A percentile compares a stretch with the other conserved stretches of the same genome.
These are phyloP conservation scores for Eurypyga helias DNA, from an alignment of 2,113 vertebrate genomes.

Conservation along the genomic window DNA sequence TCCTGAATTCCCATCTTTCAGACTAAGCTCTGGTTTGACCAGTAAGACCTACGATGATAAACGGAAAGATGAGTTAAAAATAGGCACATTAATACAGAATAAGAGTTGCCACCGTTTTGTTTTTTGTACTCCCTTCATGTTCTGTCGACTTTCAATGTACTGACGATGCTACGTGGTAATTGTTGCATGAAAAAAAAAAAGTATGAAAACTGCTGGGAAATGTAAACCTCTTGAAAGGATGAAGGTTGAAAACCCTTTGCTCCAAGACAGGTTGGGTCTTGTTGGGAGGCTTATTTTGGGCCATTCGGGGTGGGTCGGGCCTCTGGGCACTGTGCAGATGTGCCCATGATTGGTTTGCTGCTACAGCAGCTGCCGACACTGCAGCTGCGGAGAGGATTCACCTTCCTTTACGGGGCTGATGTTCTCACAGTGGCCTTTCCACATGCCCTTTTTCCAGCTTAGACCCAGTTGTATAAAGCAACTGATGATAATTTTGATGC, in stretches of 20 bases:
- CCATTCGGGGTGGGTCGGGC: neutral
- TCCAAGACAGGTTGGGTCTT: neutral
- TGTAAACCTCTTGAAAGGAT: slow-evolving; percentile 19
- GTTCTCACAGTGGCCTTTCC: neutral
- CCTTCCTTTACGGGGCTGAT: neutral
- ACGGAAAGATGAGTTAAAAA: neutral
- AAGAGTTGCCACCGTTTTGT: neutral
- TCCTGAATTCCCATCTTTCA: neutral
- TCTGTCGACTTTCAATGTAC: neutral
- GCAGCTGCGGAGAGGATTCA: neutral
- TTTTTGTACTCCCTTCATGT: neutral
- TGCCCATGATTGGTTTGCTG: neutral
- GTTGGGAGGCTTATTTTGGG: neutral
- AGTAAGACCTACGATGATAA: neutral
- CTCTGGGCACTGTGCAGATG: neutral
- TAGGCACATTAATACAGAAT: neutral
- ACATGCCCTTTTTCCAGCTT: neutral
- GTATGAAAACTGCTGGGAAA: neutral
- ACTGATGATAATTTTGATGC: neutral
- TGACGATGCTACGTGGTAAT: rapidly evolving
- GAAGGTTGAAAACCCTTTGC: neutral
- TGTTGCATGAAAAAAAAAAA: neutral
- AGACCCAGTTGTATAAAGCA: neutral
- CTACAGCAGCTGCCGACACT: neutral
- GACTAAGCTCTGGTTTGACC: neutral